Base-by-base conservation (phyloP, 1,140 invertebrate genomes). In the Listronotus oregonensis region DNA sequence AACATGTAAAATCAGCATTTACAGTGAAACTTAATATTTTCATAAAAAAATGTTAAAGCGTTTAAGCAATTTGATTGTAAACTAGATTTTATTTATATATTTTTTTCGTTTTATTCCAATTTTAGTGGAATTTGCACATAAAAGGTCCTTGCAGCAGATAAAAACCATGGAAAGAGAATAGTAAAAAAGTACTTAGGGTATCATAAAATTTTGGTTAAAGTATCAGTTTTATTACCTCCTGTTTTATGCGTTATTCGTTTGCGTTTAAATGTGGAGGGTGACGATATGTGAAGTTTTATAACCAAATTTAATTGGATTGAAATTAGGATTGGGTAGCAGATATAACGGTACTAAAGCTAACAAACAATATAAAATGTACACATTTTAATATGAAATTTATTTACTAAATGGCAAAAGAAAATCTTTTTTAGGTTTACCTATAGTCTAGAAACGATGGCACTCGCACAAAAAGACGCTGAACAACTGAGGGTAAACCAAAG, bases 131-230 rank as follows among this genome's bases (percentile, higher is more conserved):
- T 67, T 67, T 61, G 58, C 60, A 67, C 70, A 69, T 69, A 69
- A 71, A 71, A 69, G 64, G 47, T 54, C 55, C 66, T 60, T 42
- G 67, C 67, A 62, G 54, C 42, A 55, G 69, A 65, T 70, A 68
- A 70, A 70, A 72, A 70, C 69, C 68, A 66, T 64, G 55, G 64
- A 60, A 72, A 68, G 64, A 55, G 65, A 72, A 72, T 63, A 72
- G 65, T 72, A 72, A 72, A 72, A 70, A 70, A 46, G 66, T 67
- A 70, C 71, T 70, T 70, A 72, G 71, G 71, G 60, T 51, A 57
- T 68, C 71, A 62, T 72, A 72, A 72, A 72, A 40, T 70, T 51
- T 56, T 63, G 65, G 66, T 70, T 72, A 68, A 69, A 60, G 68
- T 59, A 70, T 70, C 66, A 65, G 68, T 72, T 72, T 72, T 72